phyloP scores from a whole-genome alignment of 2,113 vertebrate genomes.

The Cardinalis cardinalis region DNA sequence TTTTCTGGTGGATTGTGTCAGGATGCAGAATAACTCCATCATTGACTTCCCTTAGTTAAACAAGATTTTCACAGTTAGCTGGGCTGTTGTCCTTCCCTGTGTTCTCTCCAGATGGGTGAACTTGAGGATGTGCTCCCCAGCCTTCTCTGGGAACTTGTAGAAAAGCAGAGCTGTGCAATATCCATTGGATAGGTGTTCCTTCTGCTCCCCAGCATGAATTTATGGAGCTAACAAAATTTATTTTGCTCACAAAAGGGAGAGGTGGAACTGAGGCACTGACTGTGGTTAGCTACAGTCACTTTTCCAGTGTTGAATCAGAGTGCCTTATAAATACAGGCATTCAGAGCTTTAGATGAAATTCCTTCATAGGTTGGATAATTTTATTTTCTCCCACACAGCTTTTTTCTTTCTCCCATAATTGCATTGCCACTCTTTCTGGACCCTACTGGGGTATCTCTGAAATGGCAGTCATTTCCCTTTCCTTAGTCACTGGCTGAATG shows the following conservation, averaged over 20 bases:
- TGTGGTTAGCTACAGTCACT: background rate
- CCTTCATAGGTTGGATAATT: background rate
- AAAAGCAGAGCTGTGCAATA: background rate
- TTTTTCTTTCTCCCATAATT: background rate
- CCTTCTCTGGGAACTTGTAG: background rate
- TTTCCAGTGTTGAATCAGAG: background rate
- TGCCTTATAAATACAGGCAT: background rate
- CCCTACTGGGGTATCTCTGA: background rate
- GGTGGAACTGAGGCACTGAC: background rate
- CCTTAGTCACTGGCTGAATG: background rate
- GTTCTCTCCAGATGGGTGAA: background rate
- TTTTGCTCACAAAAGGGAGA: background rate
- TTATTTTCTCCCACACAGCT: background rate
- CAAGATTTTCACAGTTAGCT: background rate
- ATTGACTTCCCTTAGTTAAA: background rate
- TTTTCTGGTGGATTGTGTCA: background rate
- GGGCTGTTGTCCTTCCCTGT: background rate
- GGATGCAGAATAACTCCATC: background rate
- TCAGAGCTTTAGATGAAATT: background rate
- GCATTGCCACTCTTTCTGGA: background rate
- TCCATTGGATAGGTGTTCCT: background rate
- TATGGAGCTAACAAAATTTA: too few relatives aligned
- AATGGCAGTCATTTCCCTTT: background rate
- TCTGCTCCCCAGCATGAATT: background rate
- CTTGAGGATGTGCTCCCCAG: rapidly evolving